Conservation (phyloP, 2,888 invertebrate genomes). For the Agrotis ipsilon region DNA sequence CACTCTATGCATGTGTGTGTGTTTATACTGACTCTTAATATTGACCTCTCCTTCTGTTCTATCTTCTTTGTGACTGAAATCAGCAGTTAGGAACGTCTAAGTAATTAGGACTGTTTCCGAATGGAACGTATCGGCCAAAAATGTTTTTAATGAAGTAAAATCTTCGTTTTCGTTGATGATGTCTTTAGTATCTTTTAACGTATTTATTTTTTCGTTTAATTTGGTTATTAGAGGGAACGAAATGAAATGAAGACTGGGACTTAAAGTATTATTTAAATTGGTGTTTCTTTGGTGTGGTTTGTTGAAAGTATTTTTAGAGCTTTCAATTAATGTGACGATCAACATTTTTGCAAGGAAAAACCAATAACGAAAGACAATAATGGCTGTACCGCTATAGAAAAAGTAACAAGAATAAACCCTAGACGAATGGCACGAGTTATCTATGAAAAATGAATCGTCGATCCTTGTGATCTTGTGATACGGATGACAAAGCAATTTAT, state of each 20-base stretch:
- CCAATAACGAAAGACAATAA: neutral
- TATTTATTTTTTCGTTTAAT: constrained; percentile 21
- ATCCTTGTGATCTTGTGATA: constrained; percentile 13
- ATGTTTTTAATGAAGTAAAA: constrained; percentile 41
- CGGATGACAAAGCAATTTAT: constrained; percentile 20
- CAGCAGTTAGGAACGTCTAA: constrained; percentile 58
- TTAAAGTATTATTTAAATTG: neutral
- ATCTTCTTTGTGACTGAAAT: constrained; percentile 31
- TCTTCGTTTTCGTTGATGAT: constrained; percentile 32
- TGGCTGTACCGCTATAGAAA: neutral
- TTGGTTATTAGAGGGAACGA: neutral
- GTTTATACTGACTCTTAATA: no score
- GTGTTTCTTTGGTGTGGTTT: neutral
- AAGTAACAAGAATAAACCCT: neutral
- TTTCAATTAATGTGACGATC: neutral
- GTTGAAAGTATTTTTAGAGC: neutral
- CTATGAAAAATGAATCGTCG: constrained; percentile 18
- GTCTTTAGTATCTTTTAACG: constrained; percentile 16
- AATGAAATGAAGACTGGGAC: neutral
- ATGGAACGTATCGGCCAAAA: constrained; percentile 55
- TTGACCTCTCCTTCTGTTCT: neutral
- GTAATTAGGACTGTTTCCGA: constrained; percentile 55
- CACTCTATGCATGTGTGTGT: neutral
- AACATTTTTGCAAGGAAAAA: neutral
- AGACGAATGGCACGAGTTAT: constrained; percentile 9